Percentiles rank a stretch among this genome's conserved stretches.
These are phyloP conservation scores for Cremastinae sp. DNA, from an alignment of 2,888 invertebrate species.

Conservation along the genomic window DNA sequence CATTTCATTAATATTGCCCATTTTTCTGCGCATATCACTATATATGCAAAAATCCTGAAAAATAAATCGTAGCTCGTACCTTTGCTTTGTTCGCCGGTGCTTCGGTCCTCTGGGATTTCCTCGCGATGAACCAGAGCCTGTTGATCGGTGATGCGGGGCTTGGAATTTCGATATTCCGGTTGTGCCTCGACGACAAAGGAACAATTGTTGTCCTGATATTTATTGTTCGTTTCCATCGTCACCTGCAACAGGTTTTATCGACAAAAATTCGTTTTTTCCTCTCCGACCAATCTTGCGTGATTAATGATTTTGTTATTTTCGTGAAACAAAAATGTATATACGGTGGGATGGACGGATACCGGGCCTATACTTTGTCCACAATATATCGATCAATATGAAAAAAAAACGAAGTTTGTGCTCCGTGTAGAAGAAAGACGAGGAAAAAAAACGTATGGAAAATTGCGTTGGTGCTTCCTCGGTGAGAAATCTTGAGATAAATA, in stretches of 20 bases:
- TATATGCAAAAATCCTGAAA: not conserved
- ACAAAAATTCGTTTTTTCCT: not conserved
- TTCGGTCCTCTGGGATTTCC: constrained; percentile 73
- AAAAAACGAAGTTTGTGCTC: no score
- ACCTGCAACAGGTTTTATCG: constrained; percentile 66
- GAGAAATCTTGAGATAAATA: no score
- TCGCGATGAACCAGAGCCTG: constrained; percentile 82
- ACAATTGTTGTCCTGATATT: constrained; percentile 74
- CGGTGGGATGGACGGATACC: no score
- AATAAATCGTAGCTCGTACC: not conserved
- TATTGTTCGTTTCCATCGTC: constrained; percentile 74
- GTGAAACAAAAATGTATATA: no score
- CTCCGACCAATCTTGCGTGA: no score
- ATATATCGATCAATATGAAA: no score
- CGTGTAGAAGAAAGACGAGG: constrained; percentile 18
- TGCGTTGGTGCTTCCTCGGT: no score
- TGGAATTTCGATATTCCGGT: constrained; percentile 73
- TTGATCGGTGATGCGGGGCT: constrained; percentile 79
- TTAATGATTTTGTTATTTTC: no score
- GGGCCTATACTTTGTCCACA: no score
- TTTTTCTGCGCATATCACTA: not conserved
- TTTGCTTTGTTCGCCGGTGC: constrained; percentile 64
- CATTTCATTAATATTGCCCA: not conserved
- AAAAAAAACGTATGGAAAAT: no score
- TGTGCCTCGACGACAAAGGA: constrained; percentile 78